Evolutionary conservation across 2,888 invertebrate genomes (phyloP).

Genomic region (Oscheius myriophilus): DNA sequence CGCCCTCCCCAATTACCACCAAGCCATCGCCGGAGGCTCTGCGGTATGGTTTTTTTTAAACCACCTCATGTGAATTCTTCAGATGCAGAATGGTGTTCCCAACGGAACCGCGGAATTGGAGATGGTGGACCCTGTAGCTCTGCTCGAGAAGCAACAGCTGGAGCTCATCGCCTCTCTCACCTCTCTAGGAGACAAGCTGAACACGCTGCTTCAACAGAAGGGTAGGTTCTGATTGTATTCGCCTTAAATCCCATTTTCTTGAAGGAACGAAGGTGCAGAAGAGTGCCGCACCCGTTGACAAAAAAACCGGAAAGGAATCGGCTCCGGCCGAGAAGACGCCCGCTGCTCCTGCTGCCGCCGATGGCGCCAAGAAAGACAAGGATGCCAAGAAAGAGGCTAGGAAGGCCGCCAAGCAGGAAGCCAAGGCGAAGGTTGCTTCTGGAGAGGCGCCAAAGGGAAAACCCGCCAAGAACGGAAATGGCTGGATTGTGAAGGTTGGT

Average conservation of each 20-base stretch:
- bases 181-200: slow-evolving; percentile 15
- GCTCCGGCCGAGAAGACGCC: neutral
- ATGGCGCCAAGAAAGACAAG: slow-evolving; percentile 27
- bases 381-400: slow-evolving; percentile 34
- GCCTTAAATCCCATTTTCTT: neutral
- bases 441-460: slow-evolving; percentile 25
- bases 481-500: neutral
- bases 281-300: neutral
- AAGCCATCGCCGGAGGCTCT: neutral
- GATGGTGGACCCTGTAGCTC: slow-evolving; percentile 6
- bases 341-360: neutral
- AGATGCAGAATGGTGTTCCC: slow-evolving; percentile 8
- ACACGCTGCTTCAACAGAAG: slow-evolving; percentile 12
- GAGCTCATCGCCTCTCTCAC: slow-evolving; percentile 14
- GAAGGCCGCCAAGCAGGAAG: slow-evolving; percentile 48
- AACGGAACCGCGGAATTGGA: neutral
- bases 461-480: neutral
- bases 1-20: slow-evolving; percentile 28
- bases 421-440: slow-evolving; percentile 38
- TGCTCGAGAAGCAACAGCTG: slow-evolving; percentile 22
- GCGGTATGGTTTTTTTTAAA: neutral
- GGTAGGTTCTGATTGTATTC: slow-evolving; percentile 5
- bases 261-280: neutral
- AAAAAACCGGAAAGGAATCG: neutral
- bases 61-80: neutral